phyloP scores from a whole-genome alignment of 1,140 invertebrate genomes.

The Lepeophtheirus salmonis region DNA sequence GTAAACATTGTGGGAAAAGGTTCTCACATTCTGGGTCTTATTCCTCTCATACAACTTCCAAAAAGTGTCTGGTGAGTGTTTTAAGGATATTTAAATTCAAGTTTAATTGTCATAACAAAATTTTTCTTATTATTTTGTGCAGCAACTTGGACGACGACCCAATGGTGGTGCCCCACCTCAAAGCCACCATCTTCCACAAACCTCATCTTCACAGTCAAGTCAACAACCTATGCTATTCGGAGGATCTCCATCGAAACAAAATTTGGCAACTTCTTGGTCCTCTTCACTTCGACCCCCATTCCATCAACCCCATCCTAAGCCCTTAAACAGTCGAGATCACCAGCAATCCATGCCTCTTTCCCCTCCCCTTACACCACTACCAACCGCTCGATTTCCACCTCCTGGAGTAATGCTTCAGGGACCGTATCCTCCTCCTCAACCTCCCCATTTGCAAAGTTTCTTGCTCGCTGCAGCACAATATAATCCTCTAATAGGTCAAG shows the following conservation, averaged over 20 bases:
- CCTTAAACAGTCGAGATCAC: background rate
- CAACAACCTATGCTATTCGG: background rate
- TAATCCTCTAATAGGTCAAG: background rate
- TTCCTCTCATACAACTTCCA: slow-evolving; percentile 97
- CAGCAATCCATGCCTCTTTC: background rate
- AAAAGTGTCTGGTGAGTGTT: slow-evolving; percentile 51
- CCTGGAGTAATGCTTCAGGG: background rate
- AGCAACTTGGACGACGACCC: slow-evolving; percentile 16
- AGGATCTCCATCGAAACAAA: background rate
- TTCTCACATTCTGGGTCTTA: slow-evolving; percentile 99
- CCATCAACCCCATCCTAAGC: background rate
- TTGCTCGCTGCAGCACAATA: background rate
- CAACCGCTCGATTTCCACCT: slow-evolving; percentile 5
- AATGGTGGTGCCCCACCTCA: slow-evolving; percentile 5
- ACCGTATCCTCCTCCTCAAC: background rate
- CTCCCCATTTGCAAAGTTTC: background rate
- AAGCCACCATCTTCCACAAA: background rate
- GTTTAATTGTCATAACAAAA: background rate
- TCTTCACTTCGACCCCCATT: background rate
- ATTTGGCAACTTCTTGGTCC: too few species aligned
- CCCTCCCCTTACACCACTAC: background rate
- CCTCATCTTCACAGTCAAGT: background rate
- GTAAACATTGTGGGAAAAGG: slow-evolving; percentile 87
- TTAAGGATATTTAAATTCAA: background rate
- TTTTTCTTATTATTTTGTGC: slow-evolving; percentile 7